Percentiles rank a stretch among this genome's conserved stretches.
Conservation (phyloP, 2,113 vertebrate species). For the Rhea americana region DNA sequence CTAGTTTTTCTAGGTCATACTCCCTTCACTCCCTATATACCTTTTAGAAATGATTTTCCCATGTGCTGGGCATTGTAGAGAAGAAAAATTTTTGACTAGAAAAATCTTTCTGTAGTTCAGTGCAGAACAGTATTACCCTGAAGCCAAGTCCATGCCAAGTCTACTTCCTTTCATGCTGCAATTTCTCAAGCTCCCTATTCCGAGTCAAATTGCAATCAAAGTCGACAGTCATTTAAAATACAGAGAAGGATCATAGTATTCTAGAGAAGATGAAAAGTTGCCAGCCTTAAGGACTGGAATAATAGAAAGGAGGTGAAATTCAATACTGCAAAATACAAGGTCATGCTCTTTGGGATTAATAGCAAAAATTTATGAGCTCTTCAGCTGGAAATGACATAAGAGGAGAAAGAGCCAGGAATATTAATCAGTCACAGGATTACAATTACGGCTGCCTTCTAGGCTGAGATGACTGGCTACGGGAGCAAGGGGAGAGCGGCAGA, state of each 20-base stretch:
- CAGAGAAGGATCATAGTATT: slow-evolving; percentile 19
- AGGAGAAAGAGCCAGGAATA: slow-evolving; percentile 44
- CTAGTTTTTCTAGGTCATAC: slow-evolving; percentile 63
- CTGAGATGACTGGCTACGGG: slow-evolving; percentile 26
- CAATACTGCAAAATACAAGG: slow-evolving; percentile 31
- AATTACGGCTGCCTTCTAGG: slow-evolving; percentile 41
- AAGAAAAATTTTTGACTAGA: slow-evolving; percentile 18
- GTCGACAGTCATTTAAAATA: slow-evolving; percentile 48
- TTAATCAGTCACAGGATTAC: slow-evolving; percentile 52
- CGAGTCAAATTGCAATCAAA: slow-evolving; percentile 54
- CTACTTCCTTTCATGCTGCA: slow-evolving; percentile 52
- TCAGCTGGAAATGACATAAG: slow-evolving; percentile 34
- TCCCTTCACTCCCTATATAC: slow-evolving; percentile 57
- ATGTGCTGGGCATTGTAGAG: slow-evolving; percentile 11
- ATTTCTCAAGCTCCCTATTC: slow-evolving; percentile 47
- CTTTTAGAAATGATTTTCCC: slow-evolving; percentile 55
- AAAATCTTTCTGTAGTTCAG: slow-evolving; percentile 33
- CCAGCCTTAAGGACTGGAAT: slow-evolving; percentile 20
- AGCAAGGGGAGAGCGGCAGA: neutral
- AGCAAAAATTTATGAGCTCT: slow-evolving; percentile 43
- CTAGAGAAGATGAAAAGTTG: slow-evolving; percentile 38
- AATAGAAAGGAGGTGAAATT: slow-evolving; percentile 11
- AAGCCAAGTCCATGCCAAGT: slow-evolving; percentile 50
- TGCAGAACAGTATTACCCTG: slow-evolving; percentile 21
- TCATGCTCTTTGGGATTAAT: slow-evolving; percentile 50